Evolutionary conservation across 2,888 invertebrate genomes (phyloP).

Genomic region (Eremobia ochroleuca): DNA sequence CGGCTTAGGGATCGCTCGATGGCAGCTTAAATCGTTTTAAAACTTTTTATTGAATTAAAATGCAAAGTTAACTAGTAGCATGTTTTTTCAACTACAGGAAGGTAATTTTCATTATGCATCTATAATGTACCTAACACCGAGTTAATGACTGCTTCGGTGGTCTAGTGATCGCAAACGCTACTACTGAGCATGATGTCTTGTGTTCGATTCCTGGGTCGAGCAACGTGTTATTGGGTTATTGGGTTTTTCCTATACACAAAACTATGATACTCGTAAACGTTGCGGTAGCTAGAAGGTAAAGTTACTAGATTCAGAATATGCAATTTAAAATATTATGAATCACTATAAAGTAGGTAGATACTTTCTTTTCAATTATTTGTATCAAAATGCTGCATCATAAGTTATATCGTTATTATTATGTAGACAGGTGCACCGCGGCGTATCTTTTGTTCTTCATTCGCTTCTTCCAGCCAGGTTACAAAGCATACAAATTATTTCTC

Average conservation of each 20-base stretch:
- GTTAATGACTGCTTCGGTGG: neutral
- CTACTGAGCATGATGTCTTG: neutral
- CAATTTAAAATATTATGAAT: neutral
- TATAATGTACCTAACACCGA: neutral
- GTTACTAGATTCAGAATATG: neutral
- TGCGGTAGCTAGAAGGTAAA: no score
- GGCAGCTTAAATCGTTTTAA: slow-evolving; percentile 51
- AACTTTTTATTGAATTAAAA: slow-evolving; percentile 58
- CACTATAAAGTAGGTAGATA: neutral
- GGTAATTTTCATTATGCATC: neutral
- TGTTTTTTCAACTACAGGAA: neutral
- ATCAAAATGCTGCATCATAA: neutral
- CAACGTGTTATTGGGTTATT: neutral
- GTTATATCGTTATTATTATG: slow-evolving; percentile 29
- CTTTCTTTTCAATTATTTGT: neutral
- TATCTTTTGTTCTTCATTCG: slow-evolving; percentile 41
- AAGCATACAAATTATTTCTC: slow-evolving; percentile 52
- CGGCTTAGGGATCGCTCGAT: slow-evolving; percentile 60
- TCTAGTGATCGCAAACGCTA: neutral
- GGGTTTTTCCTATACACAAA: neutral
- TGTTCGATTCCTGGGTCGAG: neutral
- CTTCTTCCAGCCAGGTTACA: slow-evolving; percentile 37
- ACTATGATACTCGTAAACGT: no score
- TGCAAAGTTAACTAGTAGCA: slow-evolving; percentile 30
- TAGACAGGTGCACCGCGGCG: slow-evolving; percentile 15